Percentiles rank a stretch among this genome's conserved stretches.
phyloP scores from a whole-genome alignment of 2,797 vertebrate species.

The Cirrhinus molitorella region DNA sequence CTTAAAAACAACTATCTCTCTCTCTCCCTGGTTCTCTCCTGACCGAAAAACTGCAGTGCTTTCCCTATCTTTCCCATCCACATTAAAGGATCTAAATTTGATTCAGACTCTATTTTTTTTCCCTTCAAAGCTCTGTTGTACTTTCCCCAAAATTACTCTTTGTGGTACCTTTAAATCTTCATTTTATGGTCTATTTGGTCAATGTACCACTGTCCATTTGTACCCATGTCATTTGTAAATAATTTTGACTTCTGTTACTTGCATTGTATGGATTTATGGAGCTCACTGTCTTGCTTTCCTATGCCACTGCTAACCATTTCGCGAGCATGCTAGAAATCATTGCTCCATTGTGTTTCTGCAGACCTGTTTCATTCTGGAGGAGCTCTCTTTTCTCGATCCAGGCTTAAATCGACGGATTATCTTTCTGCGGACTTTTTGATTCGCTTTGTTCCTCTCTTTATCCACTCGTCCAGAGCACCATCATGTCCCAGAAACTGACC shows the following conservation, averaged over 20 bases:
- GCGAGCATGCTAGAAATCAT: conserved; percentile 67
- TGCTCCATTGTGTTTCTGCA: conserved; percentile 80
- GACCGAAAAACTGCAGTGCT: conserved; percentile 38
- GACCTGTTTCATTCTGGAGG: conserved; percentile 71
- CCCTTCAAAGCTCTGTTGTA: conserved; percentile 24
- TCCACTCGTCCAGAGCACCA: conserved; percentile 37
- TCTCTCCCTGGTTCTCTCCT: conserved; percentile 35
- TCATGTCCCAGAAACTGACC: conserved; percentile 80
- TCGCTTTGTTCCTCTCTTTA: conserved; percentile 65
- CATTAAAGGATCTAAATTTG: conserved; percentile 48
- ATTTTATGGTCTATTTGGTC: conserved; percentile 50
- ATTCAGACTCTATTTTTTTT: conserved; percentile 19
- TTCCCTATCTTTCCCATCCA: conserved; percentile 47
- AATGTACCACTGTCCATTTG: conserved; percentile 16
- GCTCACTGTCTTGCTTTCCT: conserved; percentile 59
- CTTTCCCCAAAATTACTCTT: conserved; percentile 33
- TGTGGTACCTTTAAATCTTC: conserved; percentile 36
- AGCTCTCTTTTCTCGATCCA: conserved; percentile 65
- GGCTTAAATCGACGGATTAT: conserved; percentile 54
- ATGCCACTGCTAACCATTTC: conserved; percentile 58
- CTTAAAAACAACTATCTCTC: background rate
- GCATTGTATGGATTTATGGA: conserved; percentile 56
- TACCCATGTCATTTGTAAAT: conserved; percentile 32
- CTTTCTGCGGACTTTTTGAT: conserved; percentile 53
- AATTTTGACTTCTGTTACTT: conserved; percentile 40